Conservation (phyloP, 2,888 invertebrate genomes). For the Eupithecia pulchellata region DNA sequence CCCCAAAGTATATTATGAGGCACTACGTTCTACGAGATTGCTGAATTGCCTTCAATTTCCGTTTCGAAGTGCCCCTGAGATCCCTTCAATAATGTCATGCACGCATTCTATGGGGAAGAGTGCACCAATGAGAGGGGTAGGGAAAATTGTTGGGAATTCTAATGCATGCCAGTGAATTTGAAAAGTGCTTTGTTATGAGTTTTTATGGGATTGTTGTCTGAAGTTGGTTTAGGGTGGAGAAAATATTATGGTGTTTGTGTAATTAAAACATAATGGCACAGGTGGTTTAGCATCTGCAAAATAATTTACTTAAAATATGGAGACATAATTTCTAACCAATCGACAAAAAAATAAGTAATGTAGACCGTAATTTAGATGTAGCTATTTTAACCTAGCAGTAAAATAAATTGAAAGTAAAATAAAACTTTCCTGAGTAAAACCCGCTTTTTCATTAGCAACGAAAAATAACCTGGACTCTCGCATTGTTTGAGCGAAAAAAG, state of each 20-base stretch:
- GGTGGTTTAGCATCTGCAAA: not conserved
- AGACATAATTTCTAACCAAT: not conserved
- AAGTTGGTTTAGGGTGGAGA: not conserved
- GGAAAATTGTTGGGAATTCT: slow-evolving; percentile 41
- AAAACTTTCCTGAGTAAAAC: not conserved
- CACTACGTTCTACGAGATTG: slow-evolving; percentile 56
- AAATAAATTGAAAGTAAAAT: not conserved
- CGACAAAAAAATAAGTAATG: not conserved
- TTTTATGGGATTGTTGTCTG: not conserved
- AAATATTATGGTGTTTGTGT: not conserved
- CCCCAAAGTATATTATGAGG: slow-evolving; percentile 59
- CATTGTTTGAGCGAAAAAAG: slow-evolving; percentile 32
- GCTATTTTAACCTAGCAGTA: not conserved
- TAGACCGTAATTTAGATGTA: too few species aligned
- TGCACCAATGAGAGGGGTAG: slow-evolving; percentile 46
- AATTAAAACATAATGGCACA: not conserved
- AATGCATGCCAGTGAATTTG: slow-evolving; percentile 39
- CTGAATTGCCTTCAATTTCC: slow-evolving; percentile 68
- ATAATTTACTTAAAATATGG: not conserved
- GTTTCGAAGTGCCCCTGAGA: slow-evolving; percentile 53
- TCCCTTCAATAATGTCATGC: slow-evolving; percentile 55
- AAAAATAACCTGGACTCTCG: slow-evolving; percentile 22
- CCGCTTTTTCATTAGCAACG: slow-evolving; percentile 20
- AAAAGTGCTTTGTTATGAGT: slow-evolving; percentile 31
- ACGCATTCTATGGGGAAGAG: slow-evolving; percentile 50